Conservation (phyloP, 30 jellyfish, hydroid and myxozoan genomes). For the Cassiopea andromeda region DNA sequence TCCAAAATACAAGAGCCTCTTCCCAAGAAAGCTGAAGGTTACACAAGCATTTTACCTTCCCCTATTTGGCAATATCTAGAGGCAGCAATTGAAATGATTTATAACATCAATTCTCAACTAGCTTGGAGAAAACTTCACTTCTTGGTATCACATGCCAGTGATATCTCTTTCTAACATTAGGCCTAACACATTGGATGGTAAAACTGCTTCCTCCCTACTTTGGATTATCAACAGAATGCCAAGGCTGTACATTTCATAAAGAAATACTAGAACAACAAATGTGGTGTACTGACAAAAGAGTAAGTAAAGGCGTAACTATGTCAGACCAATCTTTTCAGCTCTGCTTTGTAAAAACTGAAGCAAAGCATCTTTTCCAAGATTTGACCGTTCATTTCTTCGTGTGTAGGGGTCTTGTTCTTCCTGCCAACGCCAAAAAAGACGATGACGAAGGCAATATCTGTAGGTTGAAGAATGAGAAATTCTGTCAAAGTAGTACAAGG, state of each 20-base stretch:
- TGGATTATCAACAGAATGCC: no score
- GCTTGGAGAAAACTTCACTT: not conserved
- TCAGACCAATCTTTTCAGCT: conserved; percentile 29
- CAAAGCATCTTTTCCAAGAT: conserved; percentile 29
- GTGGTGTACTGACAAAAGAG: not conserved
- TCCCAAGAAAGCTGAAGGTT: no score
- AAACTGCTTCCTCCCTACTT: no score
- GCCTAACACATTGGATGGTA: no score
- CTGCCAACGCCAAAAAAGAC: conserved; percentile 61
- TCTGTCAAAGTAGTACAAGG: not conserved
- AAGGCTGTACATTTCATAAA: no score
- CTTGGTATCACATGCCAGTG: no score
- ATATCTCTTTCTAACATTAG: no score
- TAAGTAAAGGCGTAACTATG: not conserved
- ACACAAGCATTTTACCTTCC: no score
- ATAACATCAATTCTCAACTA: not conserved
- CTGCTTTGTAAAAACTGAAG: conserved; percentile 19
- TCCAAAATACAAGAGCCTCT: no score
- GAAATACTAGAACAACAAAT: no score
- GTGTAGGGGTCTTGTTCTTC: conserved; percentile 9
- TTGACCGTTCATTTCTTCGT: conserved; percentile 10
- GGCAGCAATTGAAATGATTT: not conserved
- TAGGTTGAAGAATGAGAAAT: not conserved
- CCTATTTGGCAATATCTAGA: not conserved
- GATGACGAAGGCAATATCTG: conserved; percentile 61